These are phyloP conservation scores for Mirza zaza DNA, from an alignment of 2,113 vertebrate genomes.

Conservation along the genomic window DNA sequence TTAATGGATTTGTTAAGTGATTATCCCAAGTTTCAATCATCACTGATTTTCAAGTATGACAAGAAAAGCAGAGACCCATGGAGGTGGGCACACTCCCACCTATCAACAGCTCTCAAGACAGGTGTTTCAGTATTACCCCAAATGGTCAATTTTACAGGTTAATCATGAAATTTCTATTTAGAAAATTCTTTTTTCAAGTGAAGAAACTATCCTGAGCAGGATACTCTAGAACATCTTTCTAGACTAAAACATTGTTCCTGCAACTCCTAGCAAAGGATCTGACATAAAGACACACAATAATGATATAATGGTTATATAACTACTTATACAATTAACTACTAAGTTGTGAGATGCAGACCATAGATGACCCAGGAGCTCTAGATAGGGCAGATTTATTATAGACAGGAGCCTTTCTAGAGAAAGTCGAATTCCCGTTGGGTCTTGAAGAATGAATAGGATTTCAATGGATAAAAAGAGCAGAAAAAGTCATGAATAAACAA, in stretches of 20 bases:
- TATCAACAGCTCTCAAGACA: background rate
- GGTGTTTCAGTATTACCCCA: background rate
- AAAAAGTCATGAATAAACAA: slow-evolving; percentile 4
- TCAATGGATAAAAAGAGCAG: background rate
- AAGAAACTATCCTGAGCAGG: background rate
- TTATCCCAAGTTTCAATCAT: background rate
- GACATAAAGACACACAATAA: background rate
- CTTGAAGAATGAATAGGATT: background rate
- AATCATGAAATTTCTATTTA: background rate
- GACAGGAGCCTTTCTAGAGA: background rate
- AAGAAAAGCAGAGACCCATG: background rate
- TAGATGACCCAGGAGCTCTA: background rate
- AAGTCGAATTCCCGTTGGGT: background rate
- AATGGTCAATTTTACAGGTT: background rate
- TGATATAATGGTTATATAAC: background rate
- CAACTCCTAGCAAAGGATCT: background rate
- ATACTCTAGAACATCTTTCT: slow-evolving; percentile 5
- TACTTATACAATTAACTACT: background rate
- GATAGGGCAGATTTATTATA: background rate
- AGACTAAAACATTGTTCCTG: background rate
- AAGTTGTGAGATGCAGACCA: background rate
- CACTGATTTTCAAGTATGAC: slow-evolving; percentile 10
- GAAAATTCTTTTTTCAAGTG: background rate
- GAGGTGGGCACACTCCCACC: background rate
- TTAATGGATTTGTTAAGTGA: slow-evolving; percentile 22